Base-by-base conservation (phyloP, 2,113 vertebrate species). In the Calidris pygmaea region DNA sequence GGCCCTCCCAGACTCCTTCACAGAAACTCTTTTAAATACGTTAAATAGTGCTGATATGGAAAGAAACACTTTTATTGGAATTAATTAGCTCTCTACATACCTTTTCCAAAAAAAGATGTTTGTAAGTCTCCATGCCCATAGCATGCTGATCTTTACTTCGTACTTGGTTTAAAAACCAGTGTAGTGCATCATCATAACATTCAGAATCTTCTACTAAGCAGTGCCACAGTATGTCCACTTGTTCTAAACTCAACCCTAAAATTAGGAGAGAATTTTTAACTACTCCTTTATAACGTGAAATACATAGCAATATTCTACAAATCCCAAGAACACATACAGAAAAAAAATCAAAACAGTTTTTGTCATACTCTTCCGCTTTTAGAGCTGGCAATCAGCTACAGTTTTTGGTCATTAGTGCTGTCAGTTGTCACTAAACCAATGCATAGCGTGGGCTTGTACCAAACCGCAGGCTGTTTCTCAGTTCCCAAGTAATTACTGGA, bases 41-140 rank as follows among this genome's bases (percentile, higher is more conserved):
- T 70, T 58, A 23, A 92, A 60, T 9, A 59, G 14, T 2, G 7
- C 3, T 68, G 72, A 56, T 39, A 35, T 0, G 22, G 48, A 81
- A 65, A 48, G 13, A 73, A 93, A 75, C 23, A 43, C 19, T 41
- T 56, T 32, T 5, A 56, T 3, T 35, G 29, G 72, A 74, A 87
- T 60, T 5, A 78, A 65, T 68, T 34, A 78, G 89, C 18, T 87
- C 32, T 87, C 39, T 9, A 92, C 85, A 76, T 96, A 99, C 99
- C 99, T 99, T 99, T 97, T 99, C 99, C 95, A 99, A 97, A 97
- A 99, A 99, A 72, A 99, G 99, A 96, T 99, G 99, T 58, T 99
- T 99, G 95, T 99, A 99, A 10, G 99, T 99, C 98, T 99, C 99
- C 99, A 99, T 99, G 82, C 99, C 99, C 99, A 99, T 99, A 8